Evolutionary conservation across 2,113 vertebrate genomes (phyloP), one percentile per base, ranked within the genome.

Genomic region (Reinhardtius hippoglossoides): DNA sequence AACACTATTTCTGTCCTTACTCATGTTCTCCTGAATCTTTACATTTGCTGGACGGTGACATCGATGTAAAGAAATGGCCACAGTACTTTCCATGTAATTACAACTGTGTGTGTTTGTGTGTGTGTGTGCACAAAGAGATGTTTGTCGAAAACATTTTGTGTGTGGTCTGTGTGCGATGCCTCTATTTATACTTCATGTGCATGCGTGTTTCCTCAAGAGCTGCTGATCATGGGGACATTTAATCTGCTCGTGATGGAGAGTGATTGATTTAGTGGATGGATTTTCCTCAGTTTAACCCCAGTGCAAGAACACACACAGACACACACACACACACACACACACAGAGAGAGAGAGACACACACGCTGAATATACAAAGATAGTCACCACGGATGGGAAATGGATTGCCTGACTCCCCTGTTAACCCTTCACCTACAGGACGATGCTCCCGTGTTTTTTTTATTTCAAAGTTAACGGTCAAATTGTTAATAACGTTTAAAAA

Each of bases 181-280:
- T 15, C 14, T 62, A 62, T 40, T 35, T 60, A 62, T 40, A 62
- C 20, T 13, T 57, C 7, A 16, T 8, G 24, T 5, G 10, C 2
- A 16, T 8, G 24, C 5, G 5, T 62, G 31, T 37, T n/a, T 62
- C 14, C 14, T 63, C 21, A 14, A 20, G 13, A 78, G 23, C 44
- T 69, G 75, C 77, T 63, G 74, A 79, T 81, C 50, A 76, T 71
- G 76, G 68, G 62, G 73, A 58, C 76, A 79, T 76, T 74, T 48
- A 74, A 88, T 88, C 74, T 62, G 48, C 54, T 59, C 3, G 61
- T 73, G 79, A 84, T 72, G 64, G 59, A 71, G 44, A 37, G 21
- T 56, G 80, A 89, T 74, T 86, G 78, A 85, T 87, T 87, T 27
- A 35, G 44, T 24, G 65, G 62, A 84, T 66, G 35, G 66, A 87